Evolutionary conservation across 2,797 vertebrate species (phyloP), one percentile per base, ranked within the genome.

Genomic region (Trachurus trachurus): DNA sequence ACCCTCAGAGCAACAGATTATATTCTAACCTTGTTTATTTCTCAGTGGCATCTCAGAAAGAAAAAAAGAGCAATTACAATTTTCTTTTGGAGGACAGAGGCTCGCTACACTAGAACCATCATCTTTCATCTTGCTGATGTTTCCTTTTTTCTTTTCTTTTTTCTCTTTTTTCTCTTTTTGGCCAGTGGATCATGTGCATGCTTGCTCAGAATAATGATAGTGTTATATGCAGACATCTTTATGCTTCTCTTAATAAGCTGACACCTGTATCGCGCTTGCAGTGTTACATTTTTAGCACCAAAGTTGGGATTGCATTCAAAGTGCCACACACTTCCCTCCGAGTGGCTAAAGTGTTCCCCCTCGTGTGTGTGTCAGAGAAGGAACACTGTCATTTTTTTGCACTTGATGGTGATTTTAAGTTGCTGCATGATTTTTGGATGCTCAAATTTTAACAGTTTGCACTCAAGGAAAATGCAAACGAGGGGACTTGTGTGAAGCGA

Each of bases 1-100:
- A 91, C 89, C 89, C 90, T 86, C 80, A 66, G 85, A 88, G 88
- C 87, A 76, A 76, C 87, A 86, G 66, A 90, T 92, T 90, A 90
- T 74, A 84, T 89, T 89, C 73, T 86, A 81, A 76, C 83, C 86
- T 88, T 90, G 86, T 90, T 91, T 92, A 85, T 92, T 85, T 82
- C 81, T 88, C 79, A 67, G 82, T 71, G 72, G 71, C 78, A 81
- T 88, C 71, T 62, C 49, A 71, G 54, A 39, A 69, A 34, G 61
- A 58, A 65, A 64, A 74, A 76, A 21, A 72, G 49, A 84, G 73
- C 87, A 88, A 91, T 92, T 88, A 81, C 84, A 77, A 47, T 87
- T 79, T 82, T 73, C 53, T 61, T 87, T 90, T 69, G 62, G 74
- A 83, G 70, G 77, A 88, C 71, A 42, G 64, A 80, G 59, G 37